Evolutionary conservation across 2,797 vertebrate species (phyloP), one percentile per base, ranked within the genome.

Genomic region (Syndactyla subalaris): DNA sequence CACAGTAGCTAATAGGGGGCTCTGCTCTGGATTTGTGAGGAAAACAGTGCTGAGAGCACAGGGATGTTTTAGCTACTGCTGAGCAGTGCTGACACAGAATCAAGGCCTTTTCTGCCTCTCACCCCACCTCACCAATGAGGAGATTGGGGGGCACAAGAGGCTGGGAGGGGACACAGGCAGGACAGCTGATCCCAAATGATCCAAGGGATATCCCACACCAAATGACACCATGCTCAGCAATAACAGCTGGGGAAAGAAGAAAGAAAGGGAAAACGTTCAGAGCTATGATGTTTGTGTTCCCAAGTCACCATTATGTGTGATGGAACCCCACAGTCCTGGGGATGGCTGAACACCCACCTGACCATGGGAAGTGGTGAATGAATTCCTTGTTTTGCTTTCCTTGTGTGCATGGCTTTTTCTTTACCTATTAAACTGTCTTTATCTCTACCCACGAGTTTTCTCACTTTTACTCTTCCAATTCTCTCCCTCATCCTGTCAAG

Each of bases 401-500:
- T 39, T 65, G 29, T 59, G 24, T 23, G 10, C 45, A 4, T 15
- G 48, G 39, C 45, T 59, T 51, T 66, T 72, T 18, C 15, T 66
- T 66, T 41, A 10, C 26, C 18, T 59, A 12, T 61, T 65, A 39
- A 34, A 14, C 26, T 46, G 29, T 11, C 30, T 52, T 34, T 71
- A 10, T 26, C 65, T 22, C 17, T 39, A 48, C 26, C 21, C 58
- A 72, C 0, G 1, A 24, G 26, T 66, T 46, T 72, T 36, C n/a
- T 78, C 59, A 36, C 34, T 52, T 59, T 41, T 20, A 17, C 5
- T 36, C 39, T 71, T 54, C 32, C 23, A 38, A 3, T 17, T 43
- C 14, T 55, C 32, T 82, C 17, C 21, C 26, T 21, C 5, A 6
- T 14, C 5, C 0, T 15, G 23, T 14, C 0, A 0, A 58, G 9